Percentiles rank a stretch among this genome's conserved stretches.
Evolutionary conservation across 2,113 vertebrate species (phyloP).

Genomic region (Cranoglanis bouderius): DNA sequence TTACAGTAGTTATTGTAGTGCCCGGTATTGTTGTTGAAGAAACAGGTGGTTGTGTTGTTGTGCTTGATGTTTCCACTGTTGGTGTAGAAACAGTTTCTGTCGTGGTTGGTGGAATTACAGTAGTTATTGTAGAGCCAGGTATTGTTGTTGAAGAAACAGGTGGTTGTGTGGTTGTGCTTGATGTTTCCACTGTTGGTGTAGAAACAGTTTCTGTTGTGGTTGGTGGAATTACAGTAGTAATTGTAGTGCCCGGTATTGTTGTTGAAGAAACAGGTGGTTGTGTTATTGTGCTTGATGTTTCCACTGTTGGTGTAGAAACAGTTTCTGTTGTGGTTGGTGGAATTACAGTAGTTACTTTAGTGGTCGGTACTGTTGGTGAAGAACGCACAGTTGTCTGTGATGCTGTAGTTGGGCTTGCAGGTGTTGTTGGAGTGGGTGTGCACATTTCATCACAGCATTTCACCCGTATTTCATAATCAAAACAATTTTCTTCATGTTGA

Average conservation of each 20-base stretch:
- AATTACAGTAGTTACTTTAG: too few species aligned
- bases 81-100: background rate
- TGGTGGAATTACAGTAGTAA: too few species aligned
- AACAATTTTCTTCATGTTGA: background rate
- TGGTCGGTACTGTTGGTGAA: too few species aligned
- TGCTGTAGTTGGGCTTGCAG: background rate
- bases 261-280: background rate
- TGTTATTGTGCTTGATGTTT: background rate
- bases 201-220: background rate
- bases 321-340: background rate
- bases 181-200: too few species aligned
- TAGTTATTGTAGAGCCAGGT: background rate
- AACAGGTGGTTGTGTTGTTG: background rate
- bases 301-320: background rate
- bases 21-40: background rate
- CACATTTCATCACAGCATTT: background rate
- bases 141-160: background rate
- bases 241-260: too few species aligned
- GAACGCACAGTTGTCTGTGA: background rate
- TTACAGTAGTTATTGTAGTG: background rate
- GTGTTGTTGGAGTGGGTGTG: background rate
- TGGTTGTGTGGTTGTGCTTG: background rate
- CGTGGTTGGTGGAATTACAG: background rate
- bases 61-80: background rate
- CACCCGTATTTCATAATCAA: constrained; percentile 24